phyloP scores from a whole-genome alignment of 2,797 vertebrate species.

The Phataginus tetradactyla region DNA sequence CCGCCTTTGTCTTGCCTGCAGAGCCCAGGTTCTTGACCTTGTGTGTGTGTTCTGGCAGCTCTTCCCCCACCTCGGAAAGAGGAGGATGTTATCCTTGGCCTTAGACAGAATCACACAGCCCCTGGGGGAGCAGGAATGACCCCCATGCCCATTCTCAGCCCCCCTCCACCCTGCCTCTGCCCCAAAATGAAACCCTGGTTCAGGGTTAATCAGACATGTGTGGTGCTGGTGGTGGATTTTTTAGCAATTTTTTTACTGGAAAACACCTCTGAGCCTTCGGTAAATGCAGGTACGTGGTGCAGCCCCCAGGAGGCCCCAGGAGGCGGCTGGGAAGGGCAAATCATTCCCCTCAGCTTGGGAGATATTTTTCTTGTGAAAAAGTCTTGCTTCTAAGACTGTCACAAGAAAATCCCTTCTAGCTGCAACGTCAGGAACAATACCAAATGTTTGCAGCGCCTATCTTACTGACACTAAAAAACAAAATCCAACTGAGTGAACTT shows the following conservation, averaged over 20 bases:
- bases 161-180: neutral
- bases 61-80: neutral
- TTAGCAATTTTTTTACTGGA: neutral
- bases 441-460: neutral
- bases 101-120: neutral
- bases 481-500: neutral
- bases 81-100: neutral
- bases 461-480: neutral
- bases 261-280: neutral
- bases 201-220: neutral
- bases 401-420: neutral
- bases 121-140: neutral
- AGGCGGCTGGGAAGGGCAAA: neutral
- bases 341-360: neutral
- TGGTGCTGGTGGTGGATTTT: neutral
- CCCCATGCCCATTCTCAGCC: no score
- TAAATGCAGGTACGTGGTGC: no score
- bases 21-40: neutral
- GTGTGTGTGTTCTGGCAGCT: neutral
- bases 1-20: neutral
- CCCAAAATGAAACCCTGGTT: neutral
- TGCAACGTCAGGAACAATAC: neutral
- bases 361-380: neutral
- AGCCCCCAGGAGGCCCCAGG: neutral
- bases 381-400: neutral